Base-by-base conservation (phyloP, 2,797 vertebrate species). In the Neosalanx taihuensis region DNA sequence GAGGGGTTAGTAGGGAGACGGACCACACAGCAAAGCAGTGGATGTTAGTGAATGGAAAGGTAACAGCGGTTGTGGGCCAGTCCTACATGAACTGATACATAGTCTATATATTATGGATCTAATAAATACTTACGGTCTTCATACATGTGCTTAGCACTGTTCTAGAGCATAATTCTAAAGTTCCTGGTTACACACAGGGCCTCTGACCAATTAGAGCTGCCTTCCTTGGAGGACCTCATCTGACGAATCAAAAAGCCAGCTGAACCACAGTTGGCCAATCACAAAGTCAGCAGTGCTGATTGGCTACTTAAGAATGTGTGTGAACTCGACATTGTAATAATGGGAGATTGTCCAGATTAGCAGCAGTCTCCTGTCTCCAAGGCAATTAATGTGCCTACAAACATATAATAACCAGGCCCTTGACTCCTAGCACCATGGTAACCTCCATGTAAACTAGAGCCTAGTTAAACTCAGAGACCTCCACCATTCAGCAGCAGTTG, bases 141-240 rank as follows among this genome's bases (percentile, higher is more conserved):
- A 89, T 85, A 88, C 69, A 86, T 82, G 79, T 88, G 81, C 87
- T 87, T 84, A 87, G 84, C 72, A 88, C 82, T 83, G 1, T 56
- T 56, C 51, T 86, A 84, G 79, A 88, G 82, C 63, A 64, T 90
- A 85, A 0, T 56, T 5, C 51, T 91, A 53, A 81, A 92, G 88
- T 91, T 86, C 87, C 70, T 83, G 18, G 51, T n/a, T 17, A 17
- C 51, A 56, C 41, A 46, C 41, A 46, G 41, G 41, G 41, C 41
- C 9, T 46, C 41, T 46, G 41, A 46, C 41, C 41, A 46, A 46
- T 46, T 46, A 12, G 41, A 46, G 41, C 41, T 46, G 41, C 41
- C 41, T n/a, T n/a, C n/a, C n/a, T n/a, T n/a, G 12, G 41, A 46
- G 41, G 41, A 46, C 41, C 41, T 46, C 18, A n/a, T 17, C 51